Conservation (phyloP, 2,113 vertebrate genomes). For the Scytalopus superciliaris region DNA sequence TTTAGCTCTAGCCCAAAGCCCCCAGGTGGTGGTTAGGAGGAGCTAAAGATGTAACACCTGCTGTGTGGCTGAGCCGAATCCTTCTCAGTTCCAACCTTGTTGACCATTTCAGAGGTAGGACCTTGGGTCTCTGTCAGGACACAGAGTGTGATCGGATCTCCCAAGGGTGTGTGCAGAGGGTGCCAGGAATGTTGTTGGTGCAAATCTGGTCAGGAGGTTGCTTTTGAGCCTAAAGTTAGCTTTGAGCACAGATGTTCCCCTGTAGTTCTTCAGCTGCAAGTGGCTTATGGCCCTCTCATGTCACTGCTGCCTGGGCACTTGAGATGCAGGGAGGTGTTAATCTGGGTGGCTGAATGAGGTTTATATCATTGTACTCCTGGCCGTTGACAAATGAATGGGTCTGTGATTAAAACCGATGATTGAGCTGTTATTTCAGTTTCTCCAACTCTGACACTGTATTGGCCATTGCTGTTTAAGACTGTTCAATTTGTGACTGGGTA, state of each 20-base stretch:
- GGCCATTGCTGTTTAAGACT: neutral
- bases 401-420: neutral
- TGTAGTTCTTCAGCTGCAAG: no score
- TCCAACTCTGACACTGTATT: neutral
- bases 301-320: neutral
- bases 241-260: neutral
- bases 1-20: neutral
- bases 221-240: neutral
- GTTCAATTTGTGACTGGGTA: fast-evolving
- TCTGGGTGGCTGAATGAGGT: neutral
- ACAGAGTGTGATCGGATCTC: neutral
- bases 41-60: fast-evolving
- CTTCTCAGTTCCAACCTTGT: neutral
- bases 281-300: neutral
- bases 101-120: neutral
- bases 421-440: neutral
- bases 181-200: neutral
- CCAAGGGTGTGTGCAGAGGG: no score
- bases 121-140: neutral
- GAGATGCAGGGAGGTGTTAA: neutral
- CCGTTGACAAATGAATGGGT: neutral
- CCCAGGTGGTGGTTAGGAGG: neutral
- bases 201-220: neutral
- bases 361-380: neutral
- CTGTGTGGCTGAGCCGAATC: fast-evolving